Conservation (phyloP, 2,888 invertebrate species). For the Clunio marinus region DNA sequence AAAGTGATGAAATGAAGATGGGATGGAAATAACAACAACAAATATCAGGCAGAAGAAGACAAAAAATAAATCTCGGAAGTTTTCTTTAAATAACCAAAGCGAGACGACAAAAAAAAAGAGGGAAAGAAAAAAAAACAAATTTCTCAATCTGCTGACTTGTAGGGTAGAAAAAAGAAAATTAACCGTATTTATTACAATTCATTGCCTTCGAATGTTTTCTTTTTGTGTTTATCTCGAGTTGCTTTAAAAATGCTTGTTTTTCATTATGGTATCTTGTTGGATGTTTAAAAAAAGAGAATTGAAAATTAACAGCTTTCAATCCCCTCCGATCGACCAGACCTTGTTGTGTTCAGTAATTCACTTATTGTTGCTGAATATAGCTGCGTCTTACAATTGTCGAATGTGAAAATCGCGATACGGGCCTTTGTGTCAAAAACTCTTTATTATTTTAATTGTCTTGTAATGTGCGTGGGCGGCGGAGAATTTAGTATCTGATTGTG, state of each 20-base stretch:
- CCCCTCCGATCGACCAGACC: neutral
- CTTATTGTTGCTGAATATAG: slow-evolving; percentile 11
- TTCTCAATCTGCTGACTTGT: too few relatives aligned
- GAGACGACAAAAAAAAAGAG: neutral
- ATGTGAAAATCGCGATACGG: neutral
- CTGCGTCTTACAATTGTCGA: neutral
- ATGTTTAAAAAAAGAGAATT: neutral
- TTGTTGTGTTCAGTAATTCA: neutral
- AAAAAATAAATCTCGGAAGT: slow-evolving; percentile 15
- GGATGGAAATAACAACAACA: too few relatives aligned
- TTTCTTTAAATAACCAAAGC: too few relatives aligned
- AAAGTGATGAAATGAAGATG: neutral
- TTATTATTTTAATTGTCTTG: neutral
- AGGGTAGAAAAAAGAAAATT: slow-evolving; percentile 17
- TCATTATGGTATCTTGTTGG: slow-evolving; percentile 10
- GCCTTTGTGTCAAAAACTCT: neutral
- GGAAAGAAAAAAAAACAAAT: neutral
- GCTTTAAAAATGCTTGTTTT: slow-evolving; percentile 3
- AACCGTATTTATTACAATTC: slow-evolving; percentile 28
- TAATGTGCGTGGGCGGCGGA: neutral
- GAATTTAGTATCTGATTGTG: too few relatives aligned
- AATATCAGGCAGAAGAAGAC: too few relatives aligned
- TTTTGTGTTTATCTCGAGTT: neutral
- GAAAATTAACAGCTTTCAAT: neutral
- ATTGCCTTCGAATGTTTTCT: slow-evolving; percentile 30